Conservation (phyloP, 1,140 invertebrate species). For the Watersipora subatra region DNA sequence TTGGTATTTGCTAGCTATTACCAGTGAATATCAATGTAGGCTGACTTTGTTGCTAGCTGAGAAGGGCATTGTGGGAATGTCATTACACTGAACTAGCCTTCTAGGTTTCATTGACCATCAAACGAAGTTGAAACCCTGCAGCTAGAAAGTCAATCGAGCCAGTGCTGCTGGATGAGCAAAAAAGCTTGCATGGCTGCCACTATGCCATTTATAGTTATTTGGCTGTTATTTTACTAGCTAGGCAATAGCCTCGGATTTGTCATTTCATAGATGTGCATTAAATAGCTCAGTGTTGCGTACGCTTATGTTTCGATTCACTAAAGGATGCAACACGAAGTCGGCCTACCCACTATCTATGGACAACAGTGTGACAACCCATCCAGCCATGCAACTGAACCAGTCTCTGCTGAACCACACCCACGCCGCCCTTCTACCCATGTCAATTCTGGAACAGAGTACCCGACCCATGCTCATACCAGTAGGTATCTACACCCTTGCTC, state of each 20-base stretch:
- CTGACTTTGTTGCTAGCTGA: no score
- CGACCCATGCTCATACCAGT: conserved; percentile 44
- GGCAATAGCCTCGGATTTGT: conserved; percentile 40
- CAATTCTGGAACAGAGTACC: conserved; percentile 60
- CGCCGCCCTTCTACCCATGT: conserved; percentile 63
- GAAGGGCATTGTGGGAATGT: no score
- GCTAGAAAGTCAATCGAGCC: no score
- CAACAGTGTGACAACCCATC: conserved; percentile 13
- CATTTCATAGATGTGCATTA: not conserved
- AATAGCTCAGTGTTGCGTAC: not conserved
- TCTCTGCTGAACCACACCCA: not conserved
- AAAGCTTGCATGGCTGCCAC: no score
- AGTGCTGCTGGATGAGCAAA: no score
- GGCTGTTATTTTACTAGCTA: no score
- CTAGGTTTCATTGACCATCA: no score
- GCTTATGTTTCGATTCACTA: not conserved
- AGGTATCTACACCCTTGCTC: conserved; percentile 23
- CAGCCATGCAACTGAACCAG: not conserved
- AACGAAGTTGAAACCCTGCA: no score
- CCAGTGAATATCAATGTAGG: no score
- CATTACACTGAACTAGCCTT: no score
- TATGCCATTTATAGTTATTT: no score
- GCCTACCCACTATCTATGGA: conserved; percentile 38
- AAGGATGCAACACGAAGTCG: conserved; percentile 55
- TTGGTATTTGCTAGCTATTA: no score